phyloP scores from a whole-genome alignment of 2,797 vertebrate genomes.

The Acridotheres tristis region DNA sequence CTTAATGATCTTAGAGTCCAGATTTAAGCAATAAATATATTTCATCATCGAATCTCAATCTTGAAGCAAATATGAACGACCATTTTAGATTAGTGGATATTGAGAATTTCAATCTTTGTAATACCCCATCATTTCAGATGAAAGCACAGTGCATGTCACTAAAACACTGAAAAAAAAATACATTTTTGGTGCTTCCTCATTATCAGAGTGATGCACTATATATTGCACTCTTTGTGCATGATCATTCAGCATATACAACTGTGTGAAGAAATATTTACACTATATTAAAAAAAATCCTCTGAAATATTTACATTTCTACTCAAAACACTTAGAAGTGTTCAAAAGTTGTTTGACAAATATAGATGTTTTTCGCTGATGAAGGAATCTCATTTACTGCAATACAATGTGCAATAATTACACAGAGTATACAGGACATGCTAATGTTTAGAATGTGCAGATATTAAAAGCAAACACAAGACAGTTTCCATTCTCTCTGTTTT shows the following conservation, averaged over 20 bases:
- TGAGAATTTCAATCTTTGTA: not conserved
- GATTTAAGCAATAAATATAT: constrained; percentile 12
- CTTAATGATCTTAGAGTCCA: constrained; percentile 12
- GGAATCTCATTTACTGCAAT: not conserved
- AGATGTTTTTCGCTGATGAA: not conserved
- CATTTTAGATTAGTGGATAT: not conserved
- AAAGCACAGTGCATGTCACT: not conserved
- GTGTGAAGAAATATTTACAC: not conserved
- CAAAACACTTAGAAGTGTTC: not conserved
- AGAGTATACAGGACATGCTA: not conserved
- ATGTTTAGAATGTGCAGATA: constrained; percentile 31
- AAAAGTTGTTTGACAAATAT: not conserved
- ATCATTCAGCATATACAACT: not conserved
- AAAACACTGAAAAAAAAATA: not conserved
- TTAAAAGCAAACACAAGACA: constrained; percentile 46
- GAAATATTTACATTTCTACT: constrained; percentile 29
- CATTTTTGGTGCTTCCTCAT: not conserved
- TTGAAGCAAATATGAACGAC: not conserved
- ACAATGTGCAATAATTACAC: not conserved
- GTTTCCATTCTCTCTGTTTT: not conserved
- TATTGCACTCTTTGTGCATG: not conserved
- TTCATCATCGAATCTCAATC: not conserved
- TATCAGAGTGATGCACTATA: not conserved
- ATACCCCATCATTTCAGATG: not conserved
- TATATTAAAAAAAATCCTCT: not conserved